A percentile compares a stretch with the other conserved stretches of the same genome.
Conservation (phyloP, 2,797 vertebrate species). For the Enteromius treurensis region DNA sequence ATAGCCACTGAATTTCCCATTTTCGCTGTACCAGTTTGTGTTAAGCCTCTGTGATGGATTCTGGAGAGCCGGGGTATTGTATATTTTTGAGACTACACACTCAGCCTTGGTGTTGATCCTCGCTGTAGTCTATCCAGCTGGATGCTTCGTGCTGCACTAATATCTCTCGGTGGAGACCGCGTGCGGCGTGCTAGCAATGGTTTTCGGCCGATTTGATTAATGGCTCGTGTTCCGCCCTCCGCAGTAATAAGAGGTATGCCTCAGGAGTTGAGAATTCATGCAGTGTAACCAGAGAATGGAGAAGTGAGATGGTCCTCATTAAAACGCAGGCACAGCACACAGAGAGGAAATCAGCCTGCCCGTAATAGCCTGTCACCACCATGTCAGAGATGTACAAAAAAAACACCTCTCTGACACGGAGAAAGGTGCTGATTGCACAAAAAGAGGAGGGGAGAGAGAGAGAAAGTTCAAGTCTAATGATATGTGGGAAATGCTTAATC, state of each 20-base stretch:
- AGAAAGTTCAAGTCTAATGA: slow-evolving; percentile 21
- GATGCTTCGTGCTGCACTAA: slow-evolving; percentile 22
- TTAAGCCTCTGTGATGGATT: slow-evolving; percentile 22
- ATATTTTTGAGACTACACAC: slow-evolving; percentile 19
- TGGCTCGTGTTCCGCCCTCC: slow-evolving; percentile 66
- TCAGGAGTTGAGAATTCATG: slow-evolving; percentile 25
- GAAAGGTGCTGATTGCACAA: slow-evolving; percentile 52
- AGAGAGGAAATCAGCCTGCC: slow-evolving; percentile 29
- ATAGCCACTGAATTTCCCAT: slow-evolving; percentile 66
- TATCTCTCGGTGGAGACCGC: slow-evolving; percentile 32
- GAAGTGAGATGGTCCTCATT: slow-evolving; percentile 49
- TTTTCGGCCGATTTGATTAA: slow-evolving; percentile 71
- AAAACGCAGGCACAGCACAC: slow-evolving; percentile 39
- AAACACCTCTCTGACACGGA: slow-evolving; percentile 55
- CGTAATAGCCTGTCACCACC: slow-evolving; percentile 53
- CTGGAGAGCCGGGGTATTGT: slow-evolving; percentile 15
- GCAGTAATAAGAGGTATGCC: slow-evolving; percentile 54
- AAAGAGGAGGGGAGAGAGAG: slow-evolving; percentile 21
- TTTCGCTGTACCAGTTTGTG: slow-evolving; percentile 1
- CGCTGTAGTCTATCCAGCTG: not conserved
- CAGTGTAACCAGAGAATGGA: slow-evolving; percentile 24
- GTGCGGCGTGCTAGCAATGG: not conserved
- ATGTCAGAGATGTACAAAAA: slow-evolving; percentile 48
- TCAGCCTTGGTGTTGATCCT: slow-evolving; percentile 17
- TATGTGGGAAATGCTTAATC: slow-evolving; percentile 39